Evolutionary conservation across 2,888 invertebrate genomes (phyloP).

Genomic region (Desoria tigrina): DNA sequence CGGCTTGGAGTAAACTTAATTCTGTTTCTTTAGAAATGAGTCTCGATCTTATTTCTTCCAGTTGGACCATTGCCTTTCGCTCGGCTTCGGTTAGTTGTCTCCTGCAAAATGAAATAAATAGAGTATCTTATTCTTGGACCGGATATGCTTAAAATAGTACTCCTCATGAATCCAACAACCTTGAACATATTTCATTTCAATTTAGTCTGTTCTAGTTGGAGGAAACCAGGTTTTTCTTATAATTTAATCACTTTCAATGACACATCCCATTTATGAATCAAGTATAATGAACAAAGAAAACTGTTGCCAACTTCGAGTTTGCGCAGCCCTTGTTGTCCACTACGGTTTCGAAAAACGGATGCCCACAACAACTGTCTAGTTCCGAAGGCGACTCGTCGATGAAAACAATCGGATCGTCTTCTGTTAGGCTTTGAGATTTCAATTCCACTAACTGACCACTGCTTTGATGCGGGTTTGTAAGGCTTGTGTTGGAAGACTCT

Average conservation of each 20-base stretch:
- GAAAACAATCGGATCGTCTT: too few relatives aligned
- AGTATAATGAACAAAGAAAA: too few relatives aligned
- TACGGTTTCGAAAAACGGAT: too few relatives aligned
- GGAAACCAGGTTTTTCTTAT: neutral
- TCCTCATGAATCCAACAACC: constrained; percentile 12
- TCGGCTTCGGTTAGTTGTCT: constrained; percentile 51
- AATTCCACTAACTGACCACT: too few relatives aligned
- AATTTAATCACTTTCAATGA: too few relatives aligned
- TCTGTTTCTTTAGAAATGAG: constrained; percentile 52
- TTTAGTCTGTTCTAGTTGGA: neutral
- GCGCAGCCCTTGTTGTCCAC: too few relatives aligned
- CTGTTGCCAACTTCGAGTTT: too few relatives aligned
- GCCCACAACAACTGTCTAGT: too few relatives aligned
- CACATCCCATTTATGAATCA: too few relatives aligned
- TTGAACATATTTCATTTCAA: constrained; percentile 12
- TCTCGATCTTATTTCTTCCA: constrained; percentile 52
- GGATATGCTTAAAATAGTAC: constrained; percentile 12
- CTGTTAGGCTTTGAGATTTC: too few relatives aligned
- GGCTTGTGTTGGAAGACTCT: neutral
- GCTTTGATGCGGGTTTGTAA: neutral
- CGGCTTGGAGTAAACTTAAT: constrained; percentile 50
- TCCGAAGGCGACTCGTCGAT: too few relatives aligned
- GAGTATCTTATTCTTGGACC: neutral
- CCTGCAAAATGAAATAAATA: constrained; percentile 37
- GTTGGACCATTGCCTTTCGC: constrained; percentile 49